These are phyloP conservation scores for Lordiphosa mommai DNA, from an alignment of 1,140 invertebrate genomes.

Conservation along the genomic window DNA sequence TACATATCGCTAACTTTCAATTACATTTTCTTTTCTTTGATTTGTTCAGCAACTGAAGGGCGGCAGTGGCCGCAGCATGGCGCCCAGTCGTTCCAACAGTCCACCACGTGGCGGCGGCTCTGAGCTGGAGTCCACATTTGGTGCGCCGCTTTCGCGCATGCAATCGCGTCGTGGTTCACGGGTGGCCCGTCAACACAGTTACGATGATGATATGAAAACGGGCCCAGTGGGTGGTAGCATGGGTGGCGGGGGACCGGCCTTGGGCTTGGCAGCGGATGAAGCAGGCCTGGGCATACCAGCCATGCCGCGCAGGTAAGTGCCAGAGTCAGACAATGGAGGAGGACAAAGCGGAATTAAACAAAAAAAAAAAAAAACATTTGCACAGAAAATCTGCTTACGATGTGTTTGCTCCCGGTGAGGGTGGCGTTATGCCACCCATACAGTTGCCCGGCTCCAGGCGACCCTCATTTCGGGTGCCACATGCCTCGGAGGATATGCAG, in stretches of 20 bases:
- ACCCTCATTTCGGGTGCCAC: slow-evolving; percentile 85
- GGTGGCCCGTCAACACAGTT: slow-evolving; percentile 86
- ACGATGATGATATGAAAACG: slow-evolving; percentile 86
- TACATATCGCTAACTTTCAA: too few species aligned
- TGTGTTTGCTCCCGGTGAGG: slow-evolving; percentile 83
- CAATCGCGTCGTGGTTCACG: slow-evolving; percentile 84
- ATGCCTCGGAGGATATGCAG: slow-evolving; percentile 81
- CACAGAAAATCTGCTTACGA: slow-evolving; percentile 88
- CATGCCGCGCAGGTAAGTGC: slow-evolving; percentile 83
- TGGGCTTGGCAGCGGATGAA: slow-evolving; percentile 81
- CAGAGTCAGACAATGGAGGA: background rate
- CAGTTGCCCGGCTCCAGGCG: slow-evolving; percentile 81
- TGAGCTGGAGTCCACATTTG: slow-evolving; percentile 61
- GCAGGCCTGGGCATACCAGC: slow-evolving; percentile 83
- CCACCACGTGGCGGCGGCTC: slow-evolving; percentile 78
- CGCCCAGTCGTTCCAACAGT: slow-evolving; percentile 80
- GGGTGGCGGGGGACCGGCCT: slow-evolving; percentile 73
- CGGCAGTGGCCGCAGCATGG: slow-evolving; percentile 80
- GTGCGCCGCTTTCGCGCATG: slow-evolving; percentile 71
- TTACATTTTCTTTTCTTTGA: too few species aligned
- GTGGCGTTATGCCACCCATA: slow-evolving; percentile 68
- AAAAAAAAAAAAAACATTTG: too few species aligned
- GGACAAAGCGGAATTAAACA: too few species aligned
- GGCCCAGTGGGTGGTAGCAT: slow-evolving; percentile 80
- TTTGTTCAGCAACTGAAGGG: too few species aligned